These are phyloP conservation scores for Aphelenchoides bicaudatus DNA, from an alignment of 2,888 invertebrate genomes.

Conservation along the genomic window DNA sequence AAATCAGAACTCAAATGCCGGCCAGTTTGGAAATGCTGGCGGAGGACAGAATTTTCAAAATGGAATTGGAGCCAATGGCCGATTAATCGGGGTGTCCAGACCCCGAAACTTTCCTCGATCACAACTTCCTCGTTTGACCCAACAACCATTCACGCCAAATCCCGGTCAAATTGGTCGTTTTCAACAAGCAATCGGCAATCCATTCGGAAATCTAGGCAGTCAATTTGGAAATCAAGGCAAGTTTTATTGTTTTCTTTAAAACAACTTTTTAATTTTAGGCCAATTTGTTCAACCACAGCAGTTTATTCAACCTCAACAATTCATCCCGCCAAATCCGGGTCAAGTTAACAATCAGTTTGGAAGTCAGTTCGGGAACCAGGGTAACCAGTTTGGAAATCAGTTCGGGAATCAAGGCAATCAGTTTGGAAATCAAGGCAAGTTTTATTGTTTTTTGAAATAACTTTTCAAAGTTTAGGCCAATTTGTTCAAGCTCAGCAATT, in stretches of 20 bases:
- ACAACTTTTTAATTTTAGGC: background rate
- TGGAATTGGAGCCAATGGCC: background rate
- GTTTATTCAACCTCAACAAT: constrained; percentile 19
- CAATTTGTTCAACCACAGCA: constrained; percentile 21
- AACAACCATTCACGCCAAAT: too few species aligned
- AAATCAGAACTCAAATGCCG: too few species aligned
- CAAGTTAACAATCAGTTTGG: too few species aligned
- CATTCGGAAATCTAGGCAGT: background rate
- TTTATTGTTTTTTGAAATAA: too few species aligned
- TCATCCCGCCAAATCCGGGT: background rate
- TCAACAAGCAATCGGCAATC: constrained; percentile 3
- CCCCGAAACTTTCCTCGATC: background rate
- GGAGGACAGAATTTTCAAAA: too few species aligned
- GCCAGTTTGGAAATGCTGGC: background rate
- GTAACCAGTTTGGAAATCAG: too few species aligned
- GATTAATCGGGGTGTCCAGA: background rate
- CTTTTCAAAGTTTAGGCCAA: too few species aligned
- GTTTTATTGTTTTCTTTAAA: background rate
- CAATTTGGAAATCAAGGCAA: constrained; percentile 9
- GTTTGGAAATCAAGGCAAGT: background rate
- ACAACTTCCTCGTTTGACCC: too few species aligned
- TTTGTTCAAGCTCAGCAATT: too few species aligned
- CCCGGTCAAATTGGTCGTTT: too few species aligned
- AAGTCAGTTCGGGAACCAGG: too few species aligned
- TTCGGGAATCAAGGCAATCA: too few species aligned